Base-by-base conservation (phyloP, 1,140 invertebrate genomes). In the Ctenoplectra terminalis region DNA sequence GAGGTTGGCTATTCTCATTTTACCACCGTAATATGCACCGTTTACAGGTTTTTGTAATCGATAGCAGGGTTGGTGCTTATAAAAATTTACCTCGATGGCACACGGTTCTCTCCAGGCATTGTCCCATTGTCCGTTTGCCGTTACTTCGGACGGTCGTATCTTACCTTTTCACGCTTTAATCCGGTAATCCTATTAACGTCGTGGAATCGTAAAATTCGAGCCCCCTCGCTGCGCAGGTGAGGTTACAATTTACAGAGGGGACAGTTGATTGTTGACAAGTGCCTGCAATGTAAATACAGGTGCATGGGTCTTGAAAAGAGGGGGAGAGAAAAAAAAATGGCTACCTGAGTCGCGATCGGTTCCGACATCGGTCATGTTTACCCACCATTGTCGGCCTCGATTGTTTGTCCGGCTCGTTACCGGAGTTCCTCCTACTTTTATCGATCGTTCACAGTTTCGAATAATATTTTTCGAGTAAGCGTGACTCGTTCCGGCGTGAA, bases 151-250 rank as follows among this genome's bases (percentile, higher is more conserved):
- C 29, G 23, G 23, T 34, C 58, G 66, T 72, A 52, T 79, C 78
- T 72, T 86, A 82, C 73, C 79, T 83, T 85, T 88, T 77, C 81
- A 86, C 82, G 71, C 61, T 63, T 72, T 86, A 77, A 90, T 76
- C 72, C 73, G 79, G 56, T 90, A 89, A 91, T 91, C 89, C 89
- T 90, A 89, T 91, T 91, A 90, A 60, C 80, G 52, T 60, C 75
- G 75, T 29, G 54, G 61, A 61, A 54, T 75, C 81, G 73, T 90
- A 86, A 90, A 90, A 90, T 88, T 85, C 67, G 69, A 71, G 5
- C 37, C 52, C 52, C n/a, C 37, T 1, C 15, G 0, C 1, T 1
- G 29, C 20, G 64, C 58, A 58, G 48, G 37, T 2, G 48, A 26
- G 78, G 70, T 52, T 74, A 64, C 58, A 81, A 81, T 81, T 81